Evolutionary conservation across 2,113 vertebrate genomes (phyloP), one percentile per base, ranked within the genome.

Genomic region (Heliornis fulica): DNA sequence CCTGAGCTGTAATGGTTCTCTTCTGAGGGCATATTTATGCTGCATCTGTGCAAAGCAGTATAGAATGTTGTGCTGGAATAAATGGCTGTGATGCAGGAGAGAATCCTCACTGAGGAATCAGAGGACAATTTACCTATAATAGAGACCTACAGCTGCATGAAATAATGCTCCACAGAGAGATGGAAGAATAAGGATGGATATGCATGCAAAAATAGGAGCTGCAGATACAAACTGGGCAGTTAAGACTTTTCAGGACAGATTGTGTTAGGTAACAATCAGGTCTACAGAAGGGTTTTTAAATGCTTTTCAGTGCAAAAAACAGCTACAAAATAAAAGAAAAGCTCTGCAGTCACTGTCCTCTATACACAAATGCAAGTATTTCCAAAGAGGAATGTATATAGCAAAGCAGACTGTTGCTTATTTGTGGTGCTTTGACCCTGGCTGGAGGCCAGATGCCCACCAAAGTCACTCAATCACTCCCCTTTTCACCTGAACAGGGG

Each of bases 1-100:
- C 83, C 64, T 86, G 68, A 93, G 78, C 51, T 92, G 40, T 83
- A 90, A 85, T 68, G 36, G 86, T 96, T 97, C 71, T 96, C 85
- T 94, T 97, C 93, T 97, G 86, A 96, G 66, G 92, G 96, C 91
- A 77, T 97, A 97, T 95, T 97, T 96, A 95, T 97, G 87, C 87
- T 88, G 61, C 48, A 92, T 97, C 91, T 97, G 72, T 60, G 57
- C 75, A 87, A 96, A 96, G 92, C 76, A 89, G 54, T 31, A 82
- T 20, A 87, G 74, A 76, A 82, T 76, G 36, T 76, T 90, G 56
- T 40, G 38, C 63, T 29, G 57, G 56, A 86, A 74, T 86, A 95
- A 90, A 91, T 43, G 66, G 9, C 26, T 78, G 15, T 81, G 69
- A 80, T 78, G 23, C 18, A 75, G 43, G n/a, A 75, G 25, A 81